These are phyloP conservation scores for Falco berigora DNA, from an alignment of 2,797 vertebrate genomes.

Conservation along the genomic window DNA sequence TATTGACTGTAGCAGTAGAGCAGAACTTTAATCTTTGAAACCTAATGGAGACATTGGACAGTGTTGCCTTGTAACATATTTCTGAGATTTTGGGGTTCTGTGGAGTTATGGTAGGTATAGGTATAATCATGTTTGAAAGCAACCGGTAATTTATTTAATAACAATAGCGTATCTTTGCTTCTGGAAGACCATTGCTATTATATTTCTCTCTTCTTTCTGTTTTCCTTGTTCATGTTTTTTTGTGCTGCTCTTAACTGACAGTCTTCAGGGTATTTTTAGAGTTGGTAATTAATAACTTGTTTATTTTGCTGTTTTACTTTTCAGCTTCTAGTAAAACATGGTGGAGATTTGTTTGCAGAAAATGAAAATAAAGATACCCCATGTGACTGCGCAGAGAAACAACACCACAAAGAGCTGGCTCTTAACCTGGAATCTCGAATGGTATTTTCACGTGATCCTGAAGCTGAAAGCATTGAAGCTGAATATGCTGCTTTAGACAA, in stretches of 20 bases:
- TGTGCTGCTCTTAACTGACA: background rate
- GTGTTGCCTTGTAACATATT: background rate
- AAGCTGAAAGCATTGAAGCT: conserved; percentile 92
- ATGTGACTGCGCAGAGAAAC: conserved; percentile 97
- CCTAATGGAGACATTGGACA: background rate
- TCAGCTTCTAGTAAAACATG: conserved; percentile 89
- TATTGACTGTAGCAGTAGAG: background rate
- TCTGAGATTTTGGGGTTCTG: background rate
- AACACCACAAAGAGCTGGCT: conserved; percentile 95
- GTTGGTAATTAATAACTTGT: background rate
- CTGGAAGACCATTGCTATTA: background rate
- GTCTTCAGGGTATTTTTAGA: background rate
- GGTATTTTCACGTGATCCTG: conserved; percentile 96
- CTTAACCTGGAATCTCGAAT: conserved; percentile 98
- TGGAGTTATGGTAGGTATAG: background rate
- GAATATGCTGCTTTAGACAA: conserved; percentile 97
- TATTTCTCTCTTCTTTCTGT: background rate
- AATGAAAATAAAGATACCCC: conserved; percentile 98
- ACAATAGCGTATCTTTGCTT: background rate
- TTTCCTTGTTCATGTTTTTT: background rate
- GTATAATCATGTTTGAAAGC: background rate
- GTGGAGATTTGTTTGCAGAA: conserved; percentile 94
- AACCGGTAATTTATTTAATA: background rate
- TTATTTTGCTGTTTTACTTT: conserved; percentile 25
- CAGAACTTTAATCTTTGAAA: background rate